These are phyloP conservation scores for Odontomyia ornata DNA, from an alignment of 2,888 invertebrate species.

Conservation along the genomic window DNA sequence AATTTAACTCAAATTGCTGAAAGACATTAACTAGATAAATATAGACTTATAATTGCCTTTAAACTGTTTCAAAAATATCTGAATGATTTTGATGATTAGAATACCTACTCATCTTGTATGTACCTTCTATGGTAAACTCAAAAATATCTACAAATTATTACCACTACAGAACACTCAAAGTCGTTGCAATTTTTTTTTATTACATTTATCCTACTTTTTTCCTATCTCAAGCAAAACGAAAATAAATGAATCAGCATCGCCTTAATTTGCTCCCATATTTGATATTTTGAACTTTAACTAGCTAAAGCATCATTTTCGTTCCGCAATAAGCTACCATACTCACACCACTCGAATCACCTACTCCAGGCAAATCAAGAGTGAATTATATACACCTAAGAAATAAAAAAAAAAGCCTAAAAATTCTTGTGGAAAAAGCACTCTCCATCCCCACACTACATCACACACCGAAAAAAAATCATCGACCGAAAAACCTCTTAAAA, in stretches of 20 bases:
- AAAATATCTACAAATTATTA: too few species aligned
- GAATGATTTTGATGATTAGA: too few species aligned
- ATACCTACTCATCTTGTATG: too few species aligned
- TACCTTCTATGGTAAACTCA: too few species aligned
- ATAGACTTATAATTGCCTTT: too few species aligned
- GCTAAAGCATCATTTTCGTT: background rate
- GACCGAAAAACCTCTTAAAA: conserved; percentile 30
- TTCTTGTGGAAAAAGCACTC: too few species aligned
- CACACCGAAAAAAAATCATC: background rate
- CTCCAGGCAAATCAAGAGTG: background rate
- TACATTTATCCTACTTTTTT: too few species aligned
- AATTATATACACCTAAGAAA: background rate
- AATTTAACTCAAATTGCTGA: too few species aligned
- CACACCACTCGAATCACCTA: background rate
- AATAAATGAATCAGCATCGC: background rate
- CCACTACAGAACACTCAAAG: too few species aligned
- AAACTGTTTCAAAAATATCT: too few species aligned
- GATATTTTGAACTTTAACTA: conserved; percentile 4
- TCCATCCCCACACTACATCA: background rate
- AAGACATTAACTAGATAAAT: too few species aligned
- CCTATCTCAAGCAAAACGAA: background rate
- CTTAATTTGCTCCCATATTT: background rate
- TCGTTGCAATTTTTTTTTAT: too few species aligned
- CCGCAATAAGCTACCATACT: conserved; percentile 5
- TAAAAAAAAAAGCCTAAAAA: background rate